Conservation (phyloP, 2,113 vertebrate genomes). For the Datnioides undecimradiatus region DNA sequence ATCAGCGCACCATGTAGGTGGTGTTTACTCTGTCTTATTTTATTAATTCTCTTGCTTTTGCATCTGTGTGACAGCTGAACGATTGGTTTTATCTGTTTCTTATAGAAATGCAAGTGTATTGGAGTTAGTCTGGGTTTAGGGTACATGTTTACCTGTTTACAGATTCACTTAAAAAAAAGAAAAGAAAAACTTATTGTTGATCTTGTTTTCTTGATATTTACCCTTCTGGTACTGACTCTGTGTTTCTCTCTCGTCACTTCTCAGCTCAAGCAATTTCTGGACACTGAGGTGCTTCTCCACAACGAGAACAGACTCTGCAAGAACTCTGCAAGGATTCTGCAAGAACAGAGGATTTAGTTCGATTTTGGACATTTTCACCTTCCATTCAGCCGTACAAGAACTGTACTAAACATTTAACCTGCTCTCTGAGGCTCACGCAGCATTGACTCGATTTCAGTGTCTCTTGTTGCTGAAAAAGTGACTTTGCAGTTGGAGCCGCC, state of each 20-base stretch:
- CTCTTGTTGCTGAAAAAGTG: slow-evolving; percentile 58
- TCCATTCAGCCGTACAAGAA: slow-evolving; percentile 55
- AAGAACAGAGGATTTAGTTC: slow-evolving; percentile 57
- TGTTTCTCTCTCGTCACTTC: slow-evolving; percentile 36
- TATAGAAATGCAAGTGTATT: background rate
- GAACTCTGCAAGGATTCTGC: background rate
- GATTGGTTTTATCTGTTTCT: background rate
- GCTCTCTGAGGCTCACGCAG: slow-evolving; percentile 40
- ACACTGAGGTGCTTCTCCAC: slow-evolving; percentile 86
- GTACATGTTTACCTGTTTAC: background rate
- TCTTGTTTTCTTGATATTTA: background rate
- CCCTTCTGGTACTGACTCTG: slow-evolving; percentile 21
- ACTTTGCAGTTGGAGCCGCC: slow-evolving; percentile 54
- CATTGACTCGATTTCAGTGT: slow-evolving; percentile 40
- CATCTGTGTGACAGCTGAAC: background rate
- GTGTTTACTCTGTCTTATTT: background rate
- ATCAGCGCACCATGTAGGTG: background rate
- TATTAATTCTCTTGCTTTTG: background rate
- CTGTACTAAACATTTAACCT: slow-evolving; percentile 55
- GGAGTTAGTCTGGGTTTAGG: background rate
- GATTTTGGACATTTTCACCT: slow-evolving; percentile 36
- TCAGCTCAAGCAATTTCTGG: slow-evolving; percentile 93
- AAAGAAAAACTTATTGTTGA: too few relatives aligned
- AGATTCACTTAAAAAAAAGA: too few relatives aligned
- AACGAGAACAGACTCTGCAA: slow-evolving; percentile 38